Conservation (phyloP, 2,888 invertebrate species). For the Schizotus pectinicornis region DNA sequence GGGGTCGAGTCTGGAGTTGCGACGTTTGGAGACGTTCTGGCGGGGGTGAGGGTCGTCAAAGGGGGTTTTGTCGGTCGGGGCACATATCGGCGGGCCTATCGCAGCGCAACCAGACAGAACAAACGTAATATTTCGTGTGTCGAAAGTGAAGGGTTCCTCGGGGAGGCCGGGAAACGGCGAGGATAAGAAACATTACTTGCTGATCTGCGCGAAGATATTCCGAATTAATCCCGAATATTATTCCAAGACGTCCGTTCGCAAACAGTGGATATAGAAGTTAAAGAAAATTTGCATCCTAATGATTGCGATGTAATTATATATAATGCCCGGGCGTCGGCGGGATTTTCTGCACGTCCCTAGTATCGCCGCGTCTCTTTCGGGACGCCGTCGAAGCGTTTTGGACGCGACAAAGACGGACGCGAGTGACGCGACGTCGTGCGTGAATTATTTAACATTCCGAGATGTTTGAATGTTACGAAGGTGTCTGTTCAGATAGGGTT, state of each 20-base stretch:
- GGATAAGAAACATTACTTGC: constrained; percentile 54
- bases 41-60: too few relatives aligned
- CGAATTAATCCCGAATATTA: constrained; percentile 58
- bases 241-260: constrained; percentile 51
- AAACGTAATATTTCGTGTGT: constrained; percentile 53
- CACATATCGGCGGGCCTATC: constrained; percentile 28
- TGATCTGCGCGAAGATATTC: constrained; percentile 57
- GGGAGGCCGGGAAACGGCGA: constrained; percentile 45
- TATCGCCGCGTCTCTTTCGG: constrained; percentile 8
- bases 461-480: constrained; percentile 49
- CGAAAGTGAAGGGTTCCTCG: constrained; percentile 52
- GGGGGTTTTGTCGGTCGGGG: neutral
- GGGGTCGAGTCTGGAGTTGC: too few relatives aligned
- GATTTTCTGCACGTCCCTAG: constrained; percentile 11
- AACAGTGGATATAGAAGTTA: constrained; percentile 56
- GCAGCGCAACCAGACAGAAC: constrained; percentile 39
- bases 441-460: constrained; percentile 17
- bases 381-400: constrained; percentile 12
- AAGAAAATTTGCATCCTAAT: constrained; percentile 58
- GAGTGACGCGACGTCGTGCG: constrained; percentile 18
- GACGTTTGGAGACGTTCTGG: too few relatives aligned
- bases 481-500: constrained; percentile 53
- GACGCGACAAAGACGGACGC: constrained; percentile 23
- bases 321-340: constrained; percentile 38
- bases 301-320: constrained; percentile 56